Conservation (phyloP, 2,888 invertebrate genomes). For the Zelleria hepariella region DNA sequence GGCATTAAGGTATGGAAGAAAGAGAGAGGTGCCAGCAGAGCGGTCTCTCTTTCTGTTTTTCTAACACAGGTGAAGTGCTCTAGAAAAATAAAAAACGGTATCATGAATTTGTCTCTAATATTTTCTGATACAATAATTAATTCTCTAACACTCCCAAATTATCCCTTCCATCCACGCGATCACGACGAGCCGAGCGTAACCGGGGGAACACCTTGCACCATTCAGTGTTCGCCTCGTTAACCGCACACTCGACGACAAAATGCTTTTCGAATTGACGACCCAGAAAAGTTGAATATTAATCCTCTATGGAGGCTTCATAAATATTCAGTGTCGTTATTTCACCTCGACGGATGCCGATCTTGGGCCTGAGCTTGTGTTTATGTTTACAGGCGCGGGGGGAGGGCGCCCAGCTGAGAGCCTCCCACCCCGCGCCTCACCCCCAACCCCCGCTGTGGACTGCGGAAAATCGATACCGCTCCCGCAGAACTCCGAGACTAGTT, state of each 20-base stretch:
- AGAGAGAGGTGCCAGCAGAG: too few relatives aligned
- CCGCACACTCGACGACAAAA: slow-evolving; percentile 22
- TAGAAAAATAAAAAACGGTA: too few relatives aligned
- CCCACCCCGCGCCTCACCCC: slow-evolving; percentile 15
- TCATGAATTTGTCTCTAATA: too few relatives aligned
- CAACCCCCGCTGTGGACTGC: slow-evolving; percentile 30
- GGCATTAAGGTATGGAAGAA: too few relatives aligned
- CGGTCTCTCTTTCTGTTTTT: too few relatives aligned
- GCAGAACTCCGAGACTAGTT: slow-evolving; percentile 23
- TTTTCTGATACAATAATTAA: too few relatives aligned
- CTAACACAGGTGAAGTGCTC: too few relatives aligned
- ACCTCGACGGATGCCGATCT: slow-evolving; percentile 63
- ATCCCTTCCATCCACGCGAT: too few relatives aligned
- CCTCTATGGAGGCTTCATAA: slow-evolving; percentile 61
- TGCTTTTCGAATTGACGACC: slow-evolving; percentile 47
- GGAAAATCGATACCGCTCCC: slow-evolving; percentile 63
- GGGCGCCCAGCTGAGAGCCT: slow-evolving; percentile 54
- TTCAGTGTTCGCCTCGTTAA: slow-evolving; percentile 13
- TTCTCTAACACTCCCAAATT: too few relatives aligned
- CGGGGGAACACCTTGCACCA: too few relatives aligned
- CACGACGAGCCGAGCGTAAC: too few relatives aligned
- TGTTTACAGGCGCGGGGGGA: slow-evolving; percentile 50
- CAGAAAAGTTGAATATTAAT: slow-evolving; percentile 64
- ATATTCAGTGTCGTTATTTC: slow-evolving; percentile 68
- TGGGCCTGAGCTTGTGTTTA: slow-evolving; percentile 59